Percentiles rank a stretch among this genome's conserved stretches.
These are phyloP conservation scores for Callipepla squamata DNA, from an alignment of 2,113 vertebrate genomes.

Conservation along the genomic window DNA sequence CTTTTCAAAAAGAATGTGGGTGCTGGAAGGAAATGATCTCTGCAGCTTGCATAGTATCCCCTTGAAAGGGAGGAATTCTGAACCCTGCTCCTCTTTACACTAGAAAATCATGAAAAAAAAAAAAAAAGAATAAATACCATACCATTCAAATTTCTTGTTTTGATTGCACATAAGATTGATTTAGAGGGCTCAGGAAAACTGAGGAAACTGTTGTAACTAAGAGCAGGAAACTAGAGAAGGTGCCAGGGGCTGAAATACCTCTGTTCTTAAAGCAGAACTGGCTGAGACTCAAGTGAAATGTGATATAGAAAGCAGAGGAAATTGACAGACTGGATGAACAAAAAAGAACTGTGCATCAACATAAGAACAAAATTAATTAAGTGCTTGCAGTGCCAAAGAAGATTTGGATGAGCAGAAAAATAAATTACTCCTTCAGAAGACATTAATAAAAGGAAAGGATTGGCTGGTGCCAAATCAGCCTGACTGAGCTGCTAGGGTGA, in stretches of 20 bases:
- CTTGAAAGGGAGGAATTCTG: not conserved
- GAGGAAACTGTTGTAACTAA: not conserved
- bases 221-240: not conserved
- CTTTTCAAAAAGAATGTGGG: not conserved
- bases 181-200: not conserved
- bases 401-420: slow-evolving; percentile 59
- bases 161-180: not conserved
- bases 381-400: slow-evolving; percentile 7
- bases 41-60: not conserved
- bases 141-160: not conserved
- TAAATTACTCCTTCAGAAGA: slow-evolving; percentile 49
- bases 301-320: not conserved
- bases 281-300: not conserved
- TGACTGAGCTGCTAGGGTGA: not conserved
- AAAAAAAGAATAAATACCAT: not conserved
- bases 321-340: slow-evolving; percentile 3
- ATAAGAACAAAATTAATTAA: slow-evolving; percentile 42
- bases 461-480: not conserved
- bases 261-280: not conserved
- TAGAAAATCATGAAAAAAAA: not conserved
- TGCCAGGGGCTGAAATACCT: not conserved
- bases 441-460: slow-evolving; percentile 25
- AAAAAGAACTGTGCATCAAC: not conserved
- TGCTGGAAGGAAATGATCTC: not conserved
- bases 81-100: not conserved